Conservation (phyloP, 2,888 invertebrate genomes). For the Osedax fenrisi region DNA sequence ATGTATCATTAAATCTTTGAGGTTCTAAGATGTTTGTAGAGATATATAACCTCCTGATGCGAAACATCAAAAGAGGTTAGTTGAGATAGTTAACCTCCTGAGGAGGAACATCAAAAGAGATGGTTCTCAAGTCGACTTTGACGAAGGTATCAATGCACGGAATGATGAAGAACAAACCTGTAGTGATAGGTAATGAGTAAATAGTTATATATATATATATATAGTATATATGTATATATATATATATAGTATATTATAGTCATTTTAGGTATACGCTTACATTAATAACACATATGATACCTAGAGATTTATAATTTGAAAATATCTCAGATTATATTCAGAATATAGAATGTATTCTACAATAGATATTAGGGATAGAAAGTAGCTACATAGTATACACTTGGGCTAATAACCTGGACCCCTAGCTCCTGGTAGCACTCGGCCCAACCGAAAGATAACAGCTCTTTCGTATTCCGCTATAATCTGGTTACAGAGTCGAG, state of each 20-base stretch:
- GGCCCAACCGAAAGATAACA: constrained; percentile 46
- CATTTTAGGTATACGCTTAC: no score
- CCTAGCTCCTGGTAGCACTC: constrained; percentile 38
- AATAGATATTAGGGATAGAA: not conserved
- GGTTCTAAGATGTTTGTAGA: no score
- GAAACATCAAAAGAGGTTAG: no score
- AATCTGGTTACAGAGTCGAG: constrained; percentile 28
- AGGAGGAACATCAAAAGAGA: constrained; percentile 48
- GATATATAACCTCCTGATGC: no score
- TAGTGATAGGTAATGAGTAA: not conserved
- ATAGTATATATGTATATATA: not conserved
- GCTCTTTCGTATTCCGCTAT: constrained; percentile 47
- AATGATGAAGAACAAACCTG: constrained; percentile 39
- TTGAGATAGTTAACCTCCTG: constrained; percentile 37
- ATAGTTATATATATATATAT: not conserved
- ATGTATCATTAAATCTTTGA: no score
- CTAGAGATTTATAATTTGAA: no score
- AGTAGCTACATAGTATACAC: not conserved
- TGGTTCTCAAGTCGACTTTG: constrained; percentile 40
- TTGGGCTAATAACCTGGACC: constrained; percentile 42
- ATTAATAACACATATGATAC: no score
- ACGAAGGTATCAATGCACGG: constrained; percentile 39
- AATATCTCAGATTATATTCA: no score
- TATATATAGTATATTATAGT: not conserved
- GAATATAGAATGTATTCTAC: not conserved